Base-by-base conservation (phyloP, 2,113 vertebrate species). In the Stercorarius parasiticus region DNA sequence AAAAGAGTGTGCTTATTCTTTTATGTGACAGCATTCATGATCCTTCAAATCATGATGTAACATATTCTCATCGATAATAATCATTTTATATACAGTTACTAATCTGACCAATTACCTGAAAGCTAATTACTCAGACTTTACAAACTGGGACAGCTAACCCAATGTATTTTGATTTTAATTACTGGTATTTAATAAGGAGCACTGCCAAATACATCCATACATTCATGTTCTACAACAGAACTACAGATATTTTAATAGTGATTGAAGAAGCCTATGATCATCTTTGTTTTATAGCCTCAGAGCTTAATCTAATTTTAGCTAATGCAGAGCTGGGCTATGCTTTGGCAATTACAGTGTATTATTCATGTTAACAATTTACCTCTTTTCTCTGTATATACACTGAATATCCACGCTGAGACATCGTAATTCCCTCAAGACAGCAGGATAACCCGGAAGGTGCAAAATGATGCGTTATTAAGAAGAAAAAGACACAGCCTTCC, bases 101-200 rank as follows among this genome's bases (percentile, higher is more conserved):
- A 97, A 97, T 97, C 97, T 97, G 95, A 97, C 95, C 91, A 91
- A 97, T 96, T 94, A 97, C 92, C 81, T 95, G 71, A 95, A 94
- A 95, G 96, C 80, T 97, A 98, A 97, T 97, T 97, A 96, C 53
- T 71, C 74, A 76, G 77, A 92, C 82, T 98, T 95, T 95, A 97
- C 42, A 92, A 91, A 97, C 96, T 66, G 82, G 95, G 91, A 96
- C 32, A 97, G 90, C 92, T 96, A 97, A 83, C 72, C 55, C 94
- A 86, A 88, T 92, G 74, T 36, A 95, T 94, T 94, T 84, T 95
- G 85, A 95, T 97, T 97, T 96, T 98, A 98, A 98, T 98, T 97
- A 93, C 91, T 71, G 88, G 83, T 93, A 95, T 93, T 97, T 98
- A 98, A 97, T 98, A 97, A 97, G 96, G 84, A 97, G 69, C 84